Percentiles rank a stretch among this genome's conserved stretches.
phyloP scores from a whole-genome alignment of 2,797 vertebrate genomes.

The Sparidentex hasta region DNA sequence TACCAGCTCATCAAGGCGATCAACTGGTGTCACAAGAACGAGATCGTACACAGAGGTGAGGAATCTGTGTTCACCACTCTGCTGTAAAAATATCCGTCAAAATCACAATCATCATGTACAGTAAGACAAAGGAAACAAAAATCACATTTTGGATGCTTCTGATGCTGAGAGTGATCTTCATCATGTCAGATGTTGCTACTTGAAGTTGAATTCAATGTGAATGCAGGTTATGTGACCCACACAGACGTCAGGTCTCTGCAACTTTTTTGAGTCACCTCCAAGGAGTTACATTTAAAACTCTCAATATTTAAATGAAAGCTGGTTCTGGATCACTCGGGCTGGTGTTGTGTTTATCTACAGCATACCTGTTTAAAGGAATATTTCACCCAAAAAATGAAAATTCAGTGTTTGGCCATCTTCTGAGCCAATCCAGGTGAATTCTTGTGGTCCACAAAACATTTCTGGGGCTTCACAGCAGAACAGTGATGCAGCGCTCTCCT shows the following conservation, averaged over 20 bases:
- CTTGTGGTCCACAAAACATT: too few relatives aligned
- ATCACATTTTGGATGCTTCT: not conserved
- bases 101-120: not conserved
- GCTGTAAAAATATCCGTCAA: slow-evolving; percentile 2
- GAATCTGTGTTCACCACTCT: not conserved
- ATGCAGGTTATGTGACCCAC: not conserved
- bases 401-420: too few relatives aligned
- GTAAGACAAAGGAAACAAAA: not conserved
- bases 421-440: too few relatives aligned
- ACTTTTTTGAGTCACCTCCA: too few relatives aligned
- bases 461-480: too few relatives aligned
- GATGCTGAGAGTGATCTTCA: not conserved
- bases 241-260: too few relatives aligned
- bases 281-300: too few relatives aligned
- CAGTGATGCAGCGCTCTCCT: too few relatives aligned
- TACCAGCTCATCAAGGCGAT: slow-evolving; percentile 99
- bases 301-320: not conserved
- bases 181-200: not conserved
- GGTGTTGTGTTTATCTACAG: not conserved
- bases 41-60: slow-evolving; percentile 98
- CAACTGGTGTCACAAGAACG: slow-evolving; percentile 99
- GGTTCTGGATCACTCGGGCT: not conserved
- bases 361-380: not conserved
- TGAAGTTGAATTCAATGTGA: not conserved
- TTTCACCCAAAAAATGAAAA: too few relatives aligned